phyloP scores from a whole-genome alignment of 1,140 invertebrate genomes.

The Lutraria rhynchaena region DNA sequence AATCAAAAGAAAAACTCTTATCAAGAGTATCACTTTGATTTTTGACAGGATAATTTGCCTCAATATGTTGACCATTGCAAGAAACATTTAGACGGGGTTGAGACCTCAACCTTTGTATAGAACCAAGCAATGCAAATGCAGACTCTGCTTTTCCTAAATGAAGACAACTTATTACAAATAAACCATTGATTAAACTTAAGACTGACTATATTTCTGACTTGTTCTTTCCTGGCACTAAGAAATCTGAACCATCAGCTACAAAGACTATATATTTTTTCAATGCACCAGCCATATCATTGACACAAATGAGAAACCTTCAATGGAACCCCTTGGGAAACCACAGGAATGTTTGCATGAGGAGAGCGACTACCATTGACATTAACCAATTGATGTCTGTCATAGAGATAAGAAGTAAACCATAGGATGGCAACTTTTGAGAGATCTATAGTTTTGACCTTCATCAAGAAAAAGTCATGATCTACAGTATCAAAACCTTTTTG shows the following conservation, averaged over 20 bases:
- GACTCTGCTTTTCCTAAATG: constrained; percentile 52
- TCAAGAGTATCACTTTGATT: constrained; percentile 21
- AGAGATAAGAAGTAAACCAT: constrained; percentile 1
- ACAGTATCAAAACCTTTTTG: constrained; percentile 49
- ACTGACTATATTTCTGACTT: constrained; percentile 7
- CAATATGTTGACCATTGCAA: constrained; percentile 21
- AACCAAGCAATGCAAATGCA: constrained; percentile 27
- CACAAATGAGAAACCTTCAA: constrained; percentile 36
- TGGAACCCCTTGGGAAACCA: constrained; percentile 15
- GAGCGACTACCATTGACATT: not conserved
- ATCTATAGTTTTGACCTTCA: not conserved
- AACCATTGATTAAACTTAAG: constrained; percentile 43
- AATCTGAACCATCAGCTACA: too few relatives aligned
- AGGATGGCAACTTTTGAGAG: not conserved
- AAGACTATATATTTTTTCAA: too few relatives aligned
- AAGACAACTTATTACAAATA: constrained; percentile 47
- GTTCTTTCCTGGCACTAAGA: not conserved
- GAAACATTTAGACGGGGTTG: constrained; percentile 16
- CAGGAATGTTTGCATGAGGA: constrained; percentile 1
- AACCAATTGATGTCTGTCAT: constrained; percentile 25
- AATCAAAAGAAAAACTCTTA: constrained; percentile 30
- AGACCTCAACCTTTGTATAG: constrained; percentile 26
- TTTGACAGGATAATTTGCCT: too few relatives aligned
- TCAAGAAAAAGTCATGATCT: constrained; percentile 14
- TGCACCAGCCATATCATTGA: constrained; percentile 7